Evolutionary conservation across 2,888 invertebrate genomes (phyloP), one percentile per base, ranked within the genome.

Genomic region (Nematopogon swammerdamellus): DNA sequence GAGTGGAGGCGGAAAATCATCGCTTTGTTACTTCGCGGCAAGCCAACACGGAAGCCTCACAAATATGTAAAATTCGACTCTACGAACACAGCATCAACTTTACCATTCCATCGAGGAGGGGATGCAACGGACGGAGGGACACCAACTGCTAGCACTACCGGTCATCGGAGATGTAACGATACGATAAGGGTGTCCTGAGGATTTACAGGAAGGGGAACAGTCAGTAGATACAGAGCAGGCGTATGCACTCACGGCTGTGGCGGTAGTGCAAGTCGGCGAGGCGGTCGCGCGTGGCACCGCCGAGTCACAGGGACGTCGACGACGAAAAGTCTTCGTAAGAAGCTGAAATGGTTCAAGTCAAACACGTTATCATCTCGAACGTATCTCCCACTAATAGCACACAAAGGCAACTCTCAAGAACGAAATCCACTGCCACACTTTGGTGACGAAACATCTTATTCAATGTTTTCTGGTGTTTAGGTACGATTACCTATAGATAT

Each of bases 281-380:
- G 19, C 48, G 44, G 49, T 46, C 49, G 19, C 47, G 80, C 48
- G 79, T 75, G 52, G 72, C 67, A 57, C 73, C 70, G 56, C 73
- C 80, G 63, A 74, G 79, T 82, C 85, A 85, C 77, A 85, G 85
- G 73, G 85, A 86, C 62, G 86, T 85, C 72, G 85, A 85, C 72
- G 85, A 85, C 68, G 85, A 85, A 81, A 83, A 85, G 77, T 85
- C 85, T 82, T 85, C 85, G 81, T 81, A 85, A 74, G 85, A 85
- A 80, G 85, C 85, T 85, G 85, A 81, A 85, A 84, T 73, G 75
- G 43, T 19, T 30, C 36, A 36, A 36, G 36, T 36, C 3, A 14
- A 36, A 36, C 8, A 36, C n/a, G 36, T 36, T 36, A 36, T 36
- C 6, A 3, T 3, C 36, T n/a, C n/a, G n/a, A n/a, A n/a, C n/a